Evolutionary conservation across 2,888 invertebrate genomes (phyloP), one percentile per base, ranked within the genome.

Genomic region (Dryococelus australis): DNA sequence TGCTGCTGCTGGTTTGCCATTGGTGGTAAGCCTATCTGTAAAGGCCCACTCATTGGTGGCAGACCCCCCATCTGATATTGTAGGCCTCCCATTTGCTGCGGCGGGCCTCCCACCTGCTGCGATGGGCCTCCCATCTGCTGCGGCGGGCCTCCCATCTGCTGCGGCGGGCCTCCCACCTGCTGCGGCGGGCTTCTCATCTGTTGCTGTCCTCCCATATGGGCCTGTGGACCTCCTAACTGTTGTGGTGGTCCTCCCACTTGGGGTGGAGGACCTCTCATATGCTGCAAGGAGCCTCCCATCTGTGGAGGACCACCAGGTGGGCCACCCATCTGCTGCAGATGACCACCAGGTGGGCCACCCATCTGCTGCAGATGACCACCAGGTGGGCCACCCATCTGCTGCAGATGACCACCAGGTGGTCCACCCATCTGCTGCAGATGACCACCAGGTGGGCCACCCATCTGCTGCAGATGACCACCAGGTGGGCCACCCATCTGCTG

Each of bases 321-420:
- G 26, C 84, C 83, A 0, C 87, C 87, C 16, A 83, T 51, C 9
- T 47, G 87, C 28, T 85, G 83, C 10, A 89, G 89, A 87, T 53
- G 53, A 16, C n/a, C 35, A 65, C 35, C 86, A 24, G 81, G 43
- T 27, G 84, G 27, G 20, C 87, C 83, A 9, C 51, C 35, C 16
- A 83, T 51, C 10, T 47, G 87, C 28, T 85, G 83, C 24, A 13
- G 83, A 28, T 10, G 80, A 24, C 84, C 84, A 80, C 92, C 92
- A 2, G 91, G 90, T 88, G 92, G 89, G 86, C 90, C 92, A 10
- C 91, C 91, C 9, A 79, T 86, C 78, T 91, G 91, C 16, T 91
- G 91, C 20, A 92, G 91, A n/a, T 91, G 92, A 91, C 92, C 92
- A 13, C 92, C 92, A 89, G 87, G 87, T 27, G 28, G 83, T 26